These are phyloP conservation scores for Malacoraja senta DNA, from an alignment of 2,797 vertebrate species.

Conservation along the genomic window DNA sequence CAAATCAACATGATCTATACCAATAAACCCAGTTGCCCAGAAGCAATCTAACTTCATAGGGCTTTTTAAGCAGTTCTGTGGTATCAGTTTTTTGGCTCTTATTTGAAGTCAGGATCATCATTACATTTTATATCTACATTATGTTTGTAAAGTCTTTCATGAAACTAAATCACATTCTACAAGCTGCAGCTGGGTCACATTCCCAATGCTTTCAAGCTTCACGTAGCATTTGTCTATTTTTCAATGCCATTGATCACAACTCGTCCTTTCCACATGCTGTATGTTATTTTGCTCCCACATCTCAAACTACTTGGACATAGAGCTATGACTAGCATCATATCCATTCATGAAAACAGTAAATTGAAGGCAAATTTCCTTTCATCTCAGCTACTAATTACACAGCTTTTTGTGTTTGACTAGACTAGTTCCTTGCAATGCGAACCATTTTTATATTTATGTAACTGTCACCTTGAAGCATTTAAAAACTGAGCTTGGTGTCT, in stretches of 20 bases:
- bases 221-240: not conserved
- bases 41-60: not conserved
- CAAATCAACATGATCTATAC: not conserved
- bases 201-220: constrained; percentile 15
- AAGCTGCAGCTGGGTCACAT: constrained; percentile 29
- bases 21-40: not conserved
- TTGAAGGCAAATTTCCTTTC: not conserved
- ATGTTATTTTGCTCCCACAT: not conserved
- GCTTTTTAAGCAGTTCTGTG: not conserved
- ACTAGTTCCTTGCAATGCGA: not conserved
- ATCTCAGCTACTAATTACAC: not conserved
- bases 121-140: constrained; percentile 3
- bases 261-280: not conserved
- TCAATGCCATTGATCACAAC: not conserved
- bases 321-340: not conserved
- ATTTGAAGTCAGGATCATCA: too few relatives aligned
- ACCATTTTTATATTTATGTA: not conserved
- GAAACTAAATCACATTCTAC: not conserved
- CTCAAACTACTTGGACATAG: not conserved
- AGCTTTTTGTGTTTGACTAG: not conserved
- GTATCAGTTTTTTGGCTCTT: not conserved
- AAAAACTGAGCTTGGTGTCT: not conserved
- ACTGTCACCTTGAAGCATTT: not conserved
- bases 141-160: not conserved
- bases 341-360: not conserved